phyloP scores from a whole-genome alignment of 2,888 invertebrate species.

The Thymelicus acteon region DNA sequence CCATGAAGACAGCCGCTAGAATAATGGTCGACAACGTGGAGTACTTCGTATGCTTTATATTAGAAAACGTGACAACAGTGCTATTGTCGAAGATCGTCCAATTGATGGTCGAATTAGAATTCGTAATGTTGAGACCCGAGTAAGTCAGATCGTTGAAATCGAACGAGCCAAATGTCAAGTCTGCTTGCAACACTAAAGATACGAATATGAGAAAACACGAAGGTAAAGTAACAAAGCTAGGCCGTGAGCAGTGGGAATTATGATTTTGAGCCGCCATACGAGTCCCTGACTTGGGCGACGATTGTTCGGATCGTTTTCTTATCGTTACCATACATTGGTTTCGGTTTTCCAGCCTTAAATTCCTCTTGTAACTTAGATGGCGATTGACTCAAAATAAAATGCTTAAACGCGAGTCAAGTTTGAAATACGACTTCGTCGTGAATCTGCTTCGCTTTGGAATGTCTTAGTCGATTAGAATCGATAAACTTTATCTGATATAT shows the following conservation, averaged over 20 bases:
- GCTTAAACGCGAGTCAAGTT: slow-evolving; percentile 62
- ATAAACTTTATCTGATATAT: slow-evolving; percentile 76
- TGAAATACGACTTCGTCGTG: slow-evolving; percentile 73
- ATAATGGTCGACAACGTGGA: slow-evolving; percentile 85
- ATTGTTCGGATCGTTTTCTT: slow-evolving; percentile 63
- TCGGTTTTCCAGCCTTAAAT: slow-evolving; percentile 51
- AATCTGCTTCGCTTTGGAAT: slow-evolving; percentile 67
- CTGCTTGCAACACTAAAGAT: slow-evolving; percentile 66
- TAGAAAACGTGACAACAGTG: slow-evolving; percentile 51
- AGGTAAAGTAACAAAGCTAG: slow-evolving; percentile 84
- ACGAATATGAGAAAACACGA: slow-evolving; percentile 80
- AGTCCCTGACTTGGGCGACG: slow-evolving; percentile 75
- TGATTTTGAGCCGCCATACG: slow-evolving; percentile 82
- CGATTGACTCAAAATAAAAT: slow-evolving; percentile 16
- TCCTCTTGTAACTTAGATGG: slow-evolving; percentile 41
- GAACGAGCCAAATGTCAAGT: slow-evolving; percentile 60
- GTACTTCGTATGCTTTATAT: slow-evolving; percentile 76
- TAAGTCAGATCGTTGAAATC: slow-evolving; percentile 60
- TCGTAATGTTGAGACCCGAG: slow-evolving; percentile 60
- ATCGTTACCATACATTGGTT: slow-evolving; percentile 80
- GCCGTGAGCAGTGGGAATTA: slow-evolving; percentile 76
- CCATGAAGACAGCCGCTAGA: slow-evolving; percentile 89
- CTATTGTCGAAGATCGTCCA: slow-evolving; percentile 69
- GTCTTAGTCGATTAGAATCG: slow-evolving; percentile 67
- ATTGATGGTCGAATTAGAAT: slow-evolving; percentile 64